A percentile compares a stretch with the other conserved stretches of the same genome.
Evolutionary conservation across 1,140 invertebrate species (phyloP).

Genomic region (Fopius arisanus): DNA sequence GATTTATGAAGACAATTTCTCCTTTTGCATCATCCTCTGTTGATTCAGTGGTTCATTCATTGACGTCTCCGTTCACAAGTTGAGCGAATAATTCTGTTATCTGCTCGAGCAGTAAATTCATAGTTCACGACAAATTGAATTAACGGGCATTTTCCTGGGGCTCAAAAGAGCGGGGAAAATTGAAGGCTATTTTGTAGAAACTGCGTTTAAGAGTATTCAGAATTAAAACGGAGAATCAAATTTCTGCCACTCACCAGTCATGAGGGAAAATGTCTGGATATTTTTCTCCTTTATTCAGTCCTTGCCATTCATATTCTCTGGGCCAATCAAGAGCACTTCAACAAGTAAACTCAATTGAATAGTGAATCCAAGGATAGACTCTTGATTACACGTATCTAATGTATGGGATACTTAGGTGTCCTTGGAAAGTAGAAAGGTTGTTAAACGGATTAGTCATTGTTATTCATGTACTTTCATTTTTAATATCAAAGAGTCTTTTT

Average conservation of each 20-base stretch:
- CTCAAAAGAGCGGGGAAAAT: not conserved
- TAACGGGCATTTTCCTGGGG: not conserved
- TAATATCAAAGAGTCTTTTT: not conserved
- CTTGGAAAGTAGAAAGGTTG: not conserved
- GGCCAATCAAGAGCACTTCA: slow-evolving; percentile 15
- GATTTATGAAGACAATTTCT: too few species aligned
- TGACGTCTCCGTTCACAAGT: not conserved
- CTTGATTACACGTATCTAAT: not conserved
- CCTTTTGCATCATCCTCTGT: not conserved
- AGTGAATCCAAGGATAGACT: slow-evolving; percentile 6
- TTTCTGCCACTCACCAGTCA: not conserved
- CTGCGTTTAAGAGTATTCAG: not conserved
- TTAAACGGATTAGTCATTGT: not conserved
- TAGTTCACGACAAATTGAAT: slow-evolving; percentile 19
- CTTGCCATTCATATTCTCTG: not conserved
- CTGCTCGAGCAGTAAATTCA: not conserved
- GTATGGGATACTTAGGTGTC: not conserved
- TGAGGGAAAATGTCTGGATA: not conserved
- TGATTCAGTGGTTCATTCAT: not conserved
- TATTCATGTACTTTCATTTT: not conserved
- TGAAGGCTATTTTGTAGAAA: not conserved
- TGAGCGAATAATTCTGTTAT: slow-evolving; percentile 14
- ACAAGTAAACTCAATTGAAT: slow-evolving; percentile 13
- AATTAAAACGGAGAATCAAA: not conserved
- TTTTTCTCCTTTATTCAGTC: not conserved